phyloP scores from a whole-genome alignment of 2,888 invertebrate genomes.

The Meganola albula region DNA sequence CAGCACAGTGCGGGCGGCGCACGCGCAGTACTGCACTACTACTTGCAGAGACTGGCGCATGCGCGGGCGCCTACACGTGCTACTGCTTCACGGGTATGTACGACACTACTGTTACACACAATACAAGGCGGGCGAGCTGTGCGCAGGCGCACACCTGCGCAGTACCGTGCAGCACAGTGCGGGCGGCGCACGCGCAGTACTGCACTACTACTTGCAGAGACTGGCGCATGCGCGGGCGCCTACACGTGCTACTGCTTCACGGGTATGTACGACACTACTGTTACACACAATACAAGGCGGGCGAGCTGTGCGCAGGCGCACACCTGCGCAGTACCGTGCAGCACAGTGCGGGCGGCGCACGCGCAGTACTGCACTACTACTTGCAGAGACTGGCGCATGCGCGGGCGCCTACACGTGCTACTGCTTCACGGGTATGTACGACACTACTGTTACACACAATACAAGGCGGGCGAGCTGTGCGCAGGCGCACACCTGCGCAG shows the following conservation, averaged over 20 bases:
- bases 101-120: too few relatives aligned
- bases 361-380: slow-evolving; percentile 94
- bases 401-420: slow-evolving; percentile 85
- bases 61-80: slow-evolving; percentile 86
- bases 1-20: slow-evolving; percentile 78
- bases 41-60: slow-evolving; percentile 89
- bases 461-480: slow-evolving; percentile 83
- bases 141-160: too few relatives aligned
- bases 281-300: too few relatives aligned
- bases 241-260: too few relatives aligned
- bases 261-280: too few relatives aligned
- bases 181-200: slow-evolving; percentile 82
- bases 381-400: slow-evolving; percentile 89
- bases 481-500: slow-evolving; percentile 77
- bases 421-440: slow-evolving; percentile 85
- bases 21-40: slow-evolving; percentile 93
- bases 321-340: slow-evolving; percentile 76
- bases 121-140: too few relatives aligned
- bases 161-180: too few relatives aligned
- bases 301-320: slow-evolving; percentile 83
- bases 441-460: too few relatives aligned
- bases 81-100: slow-evolving; percentile 82
- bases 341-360: slow-evolving; percentile 79
- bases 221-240: slow-evolving; percentile 90
- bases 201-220: slow-evolving; percentile 91